Evolutionary conservation across 1,140 invertebrate genomes (phyloP).

Genomic region (Theocolax elegans): DNA sequence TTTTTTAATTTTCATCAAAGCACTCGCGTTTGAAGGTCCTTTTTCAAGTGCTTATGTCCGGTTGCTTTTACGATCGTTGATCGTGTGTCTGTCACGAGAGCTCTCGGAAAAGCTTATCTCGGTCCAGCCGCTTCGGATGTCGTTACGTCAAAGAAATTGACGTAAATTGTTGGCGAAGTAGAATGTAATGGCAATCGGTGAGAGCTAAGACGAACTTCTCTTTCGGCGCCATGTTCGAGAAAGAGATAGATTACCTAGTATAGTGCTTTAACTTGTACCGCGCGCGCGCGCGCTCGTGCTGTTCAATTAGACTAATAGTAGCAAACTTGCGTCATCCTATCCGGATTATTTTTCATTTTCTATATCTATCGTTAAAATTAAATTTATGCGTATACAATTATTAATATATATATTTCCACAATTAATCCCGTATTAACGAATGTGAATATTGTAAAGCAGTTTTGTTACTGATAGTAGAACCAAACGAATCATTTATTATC

Average conservation of each 20-base stretch:
- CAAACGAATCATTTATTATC: too few species aligned
- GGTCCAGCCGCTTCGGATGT: constrained; percentile 20
- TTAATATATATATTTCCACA: too few species aligned
- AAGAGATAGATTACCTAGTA: constrained; percentile 43
- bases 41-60: too few species aligned
- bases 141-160: constrained; percentile 51
- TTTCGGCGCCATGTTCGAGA: not conserved
- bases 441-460: too few species aligned
- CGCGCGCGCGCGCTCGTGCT: not conserved
- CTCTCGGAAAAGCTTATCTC: not conserved
- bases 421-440: too few species aligned
- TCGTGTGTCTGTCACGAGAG: not conserved
- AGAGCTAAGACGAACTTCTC: not conserved
- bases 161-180: constrained; percentile 53
- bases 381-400: too few species aligned
- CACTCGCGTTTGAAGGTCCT: not conserved
- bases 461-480: too few species aligned
- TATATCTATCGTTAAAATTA: not conserved
- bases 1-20: not conserved
- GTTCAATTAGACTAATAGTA: not conserved
- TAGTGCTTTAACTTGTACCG: constrained; percentile 51
- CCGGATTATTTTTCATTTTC: not conserved
- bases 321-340: not conserved
- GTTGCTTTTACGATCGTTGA: too few species aligned
- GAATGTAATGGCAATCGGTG: constrained; percentile 51